These are phyloP conservation scores for Lasius fuliginosus DNA, from an alignment of 2,888 invertebrate genomes.

Conservation along the genomic window DNA sequence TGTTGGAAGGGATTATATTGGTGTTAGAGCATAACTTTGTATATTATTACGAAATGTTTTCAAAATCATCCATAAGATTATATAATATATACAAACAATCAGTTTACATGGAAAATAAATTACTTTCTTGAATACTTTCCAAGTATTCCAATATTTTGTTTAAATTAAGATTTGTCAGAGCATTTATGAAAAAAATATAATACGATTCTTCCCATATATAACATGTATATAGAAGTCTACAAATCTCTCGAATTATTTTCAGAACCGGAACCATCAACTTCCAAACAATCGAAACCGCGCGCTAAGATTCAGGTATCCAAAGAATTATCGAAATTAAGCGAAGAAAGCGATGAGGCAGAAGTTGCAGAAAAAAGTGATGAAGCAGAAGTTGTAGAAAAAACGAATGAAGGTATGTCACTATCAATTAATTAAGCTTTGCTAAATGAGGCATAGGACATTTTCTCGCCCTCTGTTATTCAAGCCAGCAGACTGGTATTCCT, in stretches of 20 bases:
- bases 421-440: slow-evolving; percentile 21
- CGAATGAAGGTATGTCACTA: slow-evolving; percentile 51
- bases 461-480: slow-evolving; percentile 63
- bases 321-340: not conserved
- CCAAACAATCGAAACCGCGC: not conserved
- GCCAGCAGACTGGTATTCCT: slow-evolving; percentile 25
- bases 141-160: not conserved
- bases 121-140: not conserved
- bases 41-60: slow-evolving; percentile 6
- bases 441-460: slow-evolving; percentile 20
- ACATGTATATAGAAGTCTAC: not conserved
- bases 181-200: not conserved
- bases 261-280: slow-evolving; percentile 57
- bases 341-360: slow-evolving; percentile 18
- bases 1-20: not conserved
- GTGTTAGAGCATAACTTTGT: not conserved
- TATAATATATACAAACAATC: not conserved
- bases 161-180: slow-evolving; percentile 6
- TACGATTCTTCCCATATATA: not conserved
- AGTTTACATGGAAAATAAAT: not conserved
- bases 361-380: not conserved
- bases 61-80: not conserved
- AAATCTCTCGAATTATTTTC: not conserved
- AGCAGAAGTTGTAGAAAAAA: not conserved
- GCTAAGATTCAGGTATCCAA: slow-evolving; percentile 10